These are phyloP conservation scores for Knipowitschia caucasica DNA, from an alignment of 2,797 vertebrate species.

Conservation along the genomic window DNA sequence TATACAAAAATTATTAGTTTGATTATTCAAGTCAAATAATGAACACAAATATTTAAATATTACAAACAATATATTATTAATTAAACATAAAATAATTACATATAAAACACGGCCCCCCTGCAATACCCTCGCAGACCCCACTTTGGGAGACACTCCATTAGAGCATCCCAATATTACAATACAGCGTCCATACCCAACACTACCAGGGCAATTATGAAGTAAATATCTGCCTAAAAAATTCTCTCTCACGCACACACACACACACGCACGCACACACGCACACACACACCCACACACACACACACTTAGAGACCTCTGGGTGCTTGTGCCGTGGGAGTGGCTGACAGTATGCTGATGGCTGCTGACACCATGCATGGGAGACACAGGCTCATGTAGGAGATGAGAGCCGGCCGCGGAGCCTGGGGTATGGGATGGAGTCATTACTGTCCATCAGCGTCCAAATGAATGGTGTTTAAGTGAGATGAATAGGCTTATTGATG, in stretches of 20 bases:
- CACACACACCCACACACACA: not conserved
- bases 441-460: slow-evolving; percentile 58
- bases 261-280: not conserved
- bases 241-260: not conserved
- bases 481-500: slow-evolving; percentile 59
- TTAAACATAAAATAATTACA: too few species aligned
- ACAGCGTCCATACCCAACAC: not conserved
- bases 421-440: slow-evolving; percentile 50
- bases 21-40: too few species aligned
- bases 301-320: not conserved
- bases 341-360: slow-evolving; percentile 29
- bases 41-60: too few species aligned
- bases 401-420: slow-evolving; percentile 28
- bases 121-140: too few species aligned
- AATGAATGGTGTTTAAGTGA: slow-evolving; percentile 51
- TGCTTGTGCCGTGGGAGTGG: slow-evolving; percentile 13
- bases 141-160: too few species aligned
- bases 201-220: not conserved
- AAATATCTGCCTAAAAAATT: slow-evolving; percentile 8
- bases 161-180: not conserved
- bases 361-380: slow-evolving; percentile 24
- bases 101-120: too few species aligned
- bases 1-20: too few species aligned
- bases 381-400: slow-evolving; percentile 30
- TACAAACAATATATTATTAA: too few species aligned